phyloP scores from a whole-genome alignment of 2,113 vertebrate genomes.

The Campylorhamphus procurvoides region DNA sequence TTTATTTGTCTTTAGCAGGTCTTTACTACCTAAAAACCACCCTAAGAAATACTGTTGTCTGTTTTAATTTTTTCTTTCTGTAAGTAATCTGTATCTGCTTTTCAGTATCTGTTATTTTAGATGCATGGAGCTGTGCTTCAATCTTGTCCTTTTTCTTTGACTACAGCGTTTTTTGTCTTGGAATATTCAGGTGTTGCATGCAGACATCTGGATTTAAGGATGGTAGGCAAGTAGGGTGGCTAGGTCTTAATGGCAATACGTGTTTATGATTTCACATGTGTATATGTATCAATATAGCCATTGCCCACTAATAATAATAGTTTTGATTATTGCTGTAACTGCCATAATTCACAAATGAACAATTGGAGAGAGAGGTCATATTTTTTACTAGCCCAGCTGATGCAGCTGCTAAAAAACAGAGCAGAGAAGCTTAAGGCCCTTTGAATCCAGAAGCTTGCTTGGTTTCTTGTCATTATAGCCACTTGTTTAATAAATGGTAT shows the following conservation, averaged over 20 bases:
- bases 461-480: not conserved
- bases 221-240: not conserved
- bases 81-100: not conserved
- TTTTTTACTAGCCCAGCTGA: not conserved
- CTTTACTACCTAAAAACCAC: not conserved
- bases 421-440: not conserved
- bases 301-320: not conserved
- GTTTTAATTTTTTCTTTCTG: not conserved
- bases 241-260: not conserved
- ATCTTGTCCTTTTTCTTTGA: not conserved
- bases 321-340: not conserved
- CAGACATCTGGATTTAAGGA: not conserved
- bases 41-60: not conserved
- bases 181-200: not conserved
- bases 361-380: not conserved
- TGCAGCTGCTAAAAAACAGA: not conserved
- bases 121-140: not conserved
- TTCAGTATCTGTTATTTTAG: not conserved
- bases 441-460: not conserved
- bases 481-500: not conserved
- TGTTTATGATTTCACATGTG: not conserved
- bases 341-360: not conserved
- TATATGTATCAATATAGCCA: not conserved
- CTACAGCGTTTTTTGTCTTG: not conserved
- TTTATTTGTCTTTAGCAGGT: not conserved